Conservation (phyloP, 1,140 invertebrate genomes). For the Diorhabda carinulata region DNA sequence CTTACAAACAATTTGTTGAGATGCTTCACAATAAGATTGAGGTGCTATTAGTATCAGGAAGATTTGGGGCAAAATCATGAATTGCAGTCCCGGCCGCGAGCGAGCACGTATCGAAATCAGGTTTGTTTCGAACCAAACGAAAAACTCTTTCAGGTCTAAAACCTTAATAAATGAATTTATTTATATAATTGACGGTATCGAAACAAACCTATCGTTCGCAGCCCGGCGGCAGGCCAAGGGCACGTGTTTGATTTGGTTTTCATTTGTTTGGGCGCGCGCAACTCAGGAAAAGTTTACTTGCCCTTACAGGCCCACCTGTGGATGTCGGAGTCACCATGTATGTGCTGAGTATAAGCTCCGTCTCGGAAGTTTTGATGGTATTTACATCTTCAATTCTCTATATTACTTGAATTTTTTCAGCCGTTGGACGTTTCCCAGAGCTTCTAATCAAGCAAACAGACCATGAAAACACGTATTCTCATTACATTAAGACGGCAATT, state of each 20-base stretch:
- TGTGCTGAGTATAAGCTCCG: constrained; percentile 96
- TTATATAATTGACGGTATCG: no score
- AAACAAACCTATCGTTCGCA: neutral
- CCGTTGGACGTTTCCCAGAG: neutral
- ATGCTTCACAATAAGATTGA: no score
- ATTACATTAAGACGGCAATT: no score
- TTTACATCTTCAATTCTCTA: constrained; percentile 17
- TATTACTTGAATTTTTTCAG: neutral
- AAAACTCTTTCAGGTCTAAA: no score
- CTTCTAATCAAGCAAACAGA: neutral
- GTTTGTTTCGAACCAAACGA: no score
- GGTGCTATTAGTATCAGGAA: no score
- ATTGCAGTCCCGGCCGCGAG: constrained; percentile 42
- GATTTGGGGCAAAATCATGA: neutral
- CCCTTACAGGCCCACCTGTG: constrained; percentile 86
- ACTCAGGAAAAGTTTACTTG: constrained; percentile 30
- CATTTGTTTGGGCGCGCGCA: constrained; percentile 21
- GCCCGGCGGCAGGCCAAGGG: constrained; percentile 44
- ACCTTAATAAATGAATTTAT: no score
- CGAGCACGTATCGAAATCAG: constrained; percentile 18
- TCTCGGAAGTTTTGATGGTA: constrained; percentile 98
- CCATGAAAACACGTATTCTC: no score
- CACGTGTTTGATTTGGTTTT: constrained; percentile 48
- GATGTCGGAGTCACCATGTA: constrained; percentile 97
- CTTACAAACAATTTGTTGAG: no score